Percentiles rank a stretch among this genome's conserved stretches.
Conservation (phyloP, 2,113 vertebrate genomes). For the Triplophysa tibetana region DNA sequence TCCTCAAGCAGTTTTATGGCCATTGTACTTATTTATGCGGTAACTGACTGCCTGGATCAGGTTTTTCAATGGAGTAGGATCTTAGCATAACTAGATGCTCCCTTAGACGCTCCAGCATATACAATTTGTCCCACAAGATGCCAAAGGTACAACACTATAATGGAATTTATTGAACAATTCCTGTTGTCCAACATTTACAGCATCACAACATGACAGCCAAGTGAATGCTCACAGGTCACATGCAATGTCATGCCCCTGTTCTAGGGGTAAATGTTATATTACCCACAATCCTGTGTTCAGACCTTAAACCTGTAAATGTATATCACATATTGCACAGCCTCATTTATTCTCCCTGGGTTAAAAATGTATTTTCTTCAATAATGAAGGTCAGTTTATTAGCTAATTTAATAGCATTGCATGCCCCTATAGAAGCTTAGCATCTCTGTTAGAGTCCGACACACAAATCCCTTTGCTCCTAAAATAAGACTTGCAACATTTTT, state of each 20-base stretch:
- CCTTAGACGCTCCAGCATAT: too few relatives aligned
- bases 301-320: slow-evolving; percentile 9
- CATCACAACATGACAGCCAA: background rate
- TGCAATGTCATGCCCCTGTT: background rate
- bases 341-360: background rate
- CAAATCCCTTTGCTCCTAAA: too few relatives aligned
- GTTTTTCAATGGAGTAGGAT: background rate
- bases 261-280: background rate
- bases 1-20: background rate
- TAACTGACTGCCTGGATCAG: background rate
- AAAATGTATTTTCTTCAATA: too few relatives aligned
- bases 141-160: too few relatives aligned
- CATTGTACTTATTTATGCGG: background rate
- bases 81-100: too few relatives aligned
- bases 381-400: too few relatives aligned
- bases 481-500: too few relatives aligned
- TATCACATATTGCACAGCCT: background rate
- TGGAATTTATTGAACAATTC: too few relatives aligned
- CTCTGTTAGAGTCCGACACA: too few relatives aligned
- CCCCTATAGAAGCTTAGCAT: too few relatives aligned
- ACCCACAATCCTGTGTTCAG: slow-evolving; percentile 2
- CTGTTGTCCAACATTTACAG: background rate
- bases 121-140: too few relatives aligned
- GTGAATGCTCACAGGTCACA: background rate
- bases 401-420: too few relatives aligned